Base-by-base conservation (phyloP, 2,113 vertebrate species). In the Heterochromis multidens region DNA sequence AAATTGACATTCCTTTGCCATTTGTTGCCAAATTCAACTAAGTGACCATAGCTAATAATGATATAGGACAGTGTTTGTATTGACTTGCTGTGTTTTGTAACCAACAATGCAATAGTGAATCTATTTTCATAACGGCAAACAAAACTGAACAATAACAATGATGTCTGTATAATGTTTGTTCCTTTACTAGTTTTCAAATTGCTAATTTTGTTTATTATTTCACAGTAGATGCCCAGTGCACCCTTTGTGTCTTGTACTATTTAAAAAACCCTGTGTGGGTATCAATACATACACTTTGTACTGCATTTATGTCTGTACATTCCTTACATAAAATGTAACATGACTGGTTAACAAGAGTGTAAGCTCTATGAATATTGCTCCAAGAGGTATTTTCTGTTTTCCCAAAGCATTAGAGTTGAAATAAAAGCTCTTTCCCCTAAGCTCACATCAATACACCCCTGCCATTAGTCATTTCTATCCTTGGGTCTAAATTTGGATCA, bases 1-100 rank as follows among this genome's bases (percentile, higher is more conserved):
- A 93, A 79, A 82, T 98, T 89, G 95, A 97, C 60, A 94, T 97
- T 79, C 97, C 96, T 82, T 89, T 96, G 54, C 95, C 95, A 79
- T 95, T 96, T 87, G 63, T 95, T 89, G 89, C 88, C 77, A 82
- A 92, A 80, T 88, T 93, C 63, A 85, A 95, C 92, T 94, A 95
- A 94, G 29, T 93, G 49, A 83, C 58, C 23, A 29, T 80, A 4
- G 81, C 61, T 88, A 81, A 61, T 76, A 76, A 79, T 76, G 56
- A 87, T n/a, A 29, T 78, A 77, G 14, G 60, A 17, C 31, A 58
- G 77, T 89, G 63, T 83, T 60, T 87, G 35, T 57, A 72, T 80
- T 83, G 13, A 56, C 43, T 79, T 43, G 60, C 57, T 84, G 27
- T 88, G 33, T 82, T 81, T 54, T 80, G 29, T 80, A 82, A 88